Conservation (phyloP, 1,140 invertebrate species). For the Sitodiplosis mosellana region DNA sequence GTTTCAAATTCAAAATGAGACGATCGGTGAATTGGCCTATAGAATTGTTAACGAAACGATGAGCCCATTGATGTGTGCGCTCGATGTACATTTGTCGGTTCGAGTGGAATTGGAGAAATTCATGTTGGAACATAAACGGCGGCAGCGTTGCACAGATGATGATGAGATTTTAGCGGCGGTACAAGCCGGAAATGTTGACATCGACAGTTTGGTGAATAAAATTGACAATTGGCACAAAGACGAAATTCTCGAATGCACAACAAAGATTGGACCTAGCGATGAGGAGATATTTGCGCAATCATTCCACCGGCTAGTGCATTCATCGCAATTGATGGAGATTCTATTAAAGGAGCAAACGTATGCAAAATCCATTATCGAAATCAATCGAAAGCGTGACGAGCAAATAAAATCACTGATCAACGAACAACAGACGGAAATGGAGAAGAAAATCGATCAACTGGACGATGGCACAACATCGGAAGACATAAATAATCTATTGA, state of each 20-base stretch:
- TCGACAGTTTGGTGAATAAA: conserved; percentile 44
- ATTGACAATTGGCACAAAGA: conserved; percentile 51
- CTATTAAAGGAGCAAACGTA: conserved; percentile 61
- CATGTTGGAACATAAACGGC: no score
- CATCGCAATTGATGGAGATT: conserved; percentile 53
- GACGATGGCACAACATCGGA: conserved; percentile 23
- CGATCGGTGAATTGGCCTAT: conserved; percentile 24
- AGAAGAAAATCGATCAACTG: conserved; percentile 19
- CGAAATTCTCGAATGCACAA: conserved; percentile 44
- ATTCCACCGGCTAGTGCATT: conserved; percentile 63
- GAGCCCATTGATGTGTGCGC: conserved; percentile 23
- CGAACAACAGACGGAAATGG: conserved; percentile 36
- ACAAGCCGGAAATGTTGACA: conserved; percentile 28
- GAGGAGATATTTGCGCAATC: conserved; percentile 64
- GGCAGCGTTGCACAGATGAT: no score
- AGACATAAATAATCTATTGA: conserved; percentile 59
- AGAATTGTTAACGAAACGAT: conserved; percentile 22
- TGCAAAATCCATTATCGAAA: conserved; percentile 46
- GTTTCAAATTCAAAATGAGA: conserved; percentile 20
- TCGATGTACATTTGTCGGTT: conserved; percentile 19
- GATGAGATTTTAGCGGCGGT: no score
- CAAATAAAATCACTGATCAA: conserved; percentile 39
- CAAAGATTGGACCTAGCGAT: conserved; percentile 49
- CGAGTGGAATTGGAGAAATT: no score
- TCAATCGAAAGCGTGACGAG: conserved; percentile 41